Conservation (phyloP, 2,888 invertebrate genomes). For the Penaeus monodon region DNA sequence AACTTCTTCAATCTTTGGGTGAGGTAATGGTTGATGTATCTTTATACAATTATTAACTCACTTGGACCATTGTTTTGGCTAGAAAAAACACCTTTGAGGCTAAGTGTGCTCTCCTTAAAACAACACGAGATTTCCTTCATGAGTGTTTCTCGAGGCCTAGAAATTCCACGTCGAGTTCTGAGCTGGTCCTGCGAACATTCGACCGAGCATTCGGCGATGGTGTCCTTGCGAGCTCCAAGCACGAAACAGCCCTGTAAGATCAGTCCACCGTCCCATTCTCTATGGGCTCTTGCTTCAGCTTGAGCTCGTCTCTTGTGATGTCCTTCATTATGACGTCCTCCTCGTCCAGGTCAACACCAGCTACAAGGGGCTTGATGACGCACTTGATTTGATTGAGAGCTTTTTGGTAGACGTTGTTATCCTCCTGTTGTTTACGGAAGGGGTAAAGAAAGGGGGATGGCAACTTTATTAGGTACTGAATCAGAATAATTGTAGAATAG, state of each 20-base stretch:
- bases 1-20: no score
- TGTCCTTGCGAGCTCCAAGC: background rate
- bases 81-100: no score
- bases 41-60: no score
- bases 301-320: conserved; percentile 14
- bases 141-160: no score
- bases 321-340: conserved; percentile 53
- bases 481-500: background rate
- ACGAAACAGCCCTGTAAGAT: background rate
- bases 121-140: no score
- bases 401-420: conserved; percentile 61
- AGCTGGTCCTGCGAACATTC: no score
- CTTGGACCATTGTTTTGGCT: no score
- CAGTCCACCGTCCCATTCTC: conserved; percentile 46
- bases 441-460: background rate
- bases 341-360: conserved; percentile 60
- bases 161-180: no score
- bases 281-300: conserved; percentile 33
- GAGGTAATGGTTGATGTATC: no score
- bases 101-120: no score
- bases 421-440: conserved; percentile 42
- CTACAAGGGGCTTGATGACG: conserved; percentile 61
- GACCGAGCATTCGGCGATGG: background rate
- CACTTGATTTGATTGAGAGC: conserved; percentile 63
- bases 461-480: background rate